Conservation (phyloP, 2,888 invertebrate species). For the Pristionchus japonicus region DNA sequence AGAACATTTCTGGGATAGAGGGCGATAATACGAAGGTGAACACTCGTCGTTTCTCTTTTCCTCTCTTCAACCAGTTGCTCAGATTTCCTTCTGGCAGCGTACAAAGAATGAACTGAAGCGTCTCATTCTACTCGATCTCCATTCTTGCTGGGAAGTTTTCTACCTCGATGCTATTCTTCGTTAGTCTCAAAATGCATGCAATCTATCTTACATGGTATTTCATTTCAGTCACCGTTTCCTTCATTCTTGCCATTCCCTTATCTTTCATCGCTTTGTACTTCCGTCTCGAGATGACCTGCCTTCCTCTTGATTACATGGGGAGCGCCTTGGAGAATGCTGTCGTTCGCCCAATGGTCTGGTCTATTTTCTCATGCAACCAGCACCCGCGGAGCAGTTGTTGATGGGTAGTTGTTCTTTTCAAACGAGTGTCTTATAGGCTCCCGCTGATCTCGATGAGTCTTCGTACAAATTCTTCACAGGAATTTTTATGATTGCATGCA, state of each 20-base stretch:
- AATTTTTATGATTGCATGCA: background rate
- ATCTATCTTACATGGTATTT: no score
- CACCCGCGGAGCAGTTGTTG: background rate
- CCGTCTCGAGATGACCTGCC: background rate
- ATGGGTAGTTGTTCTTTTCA: background rate
- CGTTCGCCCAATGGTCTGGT: background rate
- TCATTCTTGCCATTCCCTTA: background rate
- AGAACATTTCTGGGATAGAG: background rate
- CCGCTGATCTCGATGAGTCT: background rate
- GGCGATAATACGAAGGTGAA: background rate
- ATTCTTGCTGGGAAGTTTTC: background rate
- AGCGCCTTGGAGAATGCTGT: background rate
- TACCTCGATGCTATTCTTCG: background rate
- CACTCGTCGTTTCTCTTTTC: no score
- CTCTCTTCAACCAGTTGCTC: no score
- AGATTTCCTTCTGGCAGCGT: background rate
- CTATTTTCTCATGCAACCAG: background rate
- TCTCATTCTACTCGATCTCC: background rate
- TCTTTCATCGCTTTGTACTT: background rate
- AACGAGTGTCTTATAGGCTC: no score
- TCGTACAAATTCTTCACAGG: background rate
- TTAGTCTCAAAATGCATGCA: background rate
- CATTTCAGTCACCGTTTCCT: background rate
- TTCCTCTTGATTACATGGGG: background rate
- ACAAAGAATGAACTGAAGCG: background rate